Evolutionary conservation across 1,140 invertebrate genomes (phyloP).

Genomic region (Bombus confusus): DNA sequence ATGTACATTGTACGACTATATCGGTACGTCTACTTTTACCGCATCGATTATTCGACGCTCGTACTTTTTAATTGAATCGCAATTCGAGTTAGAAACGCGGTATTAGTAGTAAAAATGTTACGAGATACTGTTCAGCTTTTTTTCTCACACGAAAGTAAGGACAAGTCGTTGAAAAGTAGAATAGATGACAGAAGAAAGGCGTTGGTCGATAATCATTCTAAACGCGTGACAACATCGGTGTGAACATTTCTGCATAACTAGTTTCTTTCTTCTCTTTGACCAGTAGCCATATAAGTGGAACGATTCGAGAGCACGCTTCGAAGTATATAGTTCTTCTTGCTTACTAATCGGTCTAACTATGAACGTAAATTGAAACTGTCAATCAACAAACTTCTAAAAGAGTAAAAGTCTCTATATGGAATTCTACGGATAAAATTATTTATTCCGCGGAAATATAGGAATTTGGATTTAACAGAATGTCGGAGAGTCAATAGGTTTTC

Average conservation of each 20-base stretch:
- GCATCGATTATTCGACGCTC: neutral
- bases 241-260: neutral
- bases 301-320: neutral
- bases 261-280: neutral
- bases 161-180: neutral
- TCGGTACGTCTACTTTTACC: neutral
- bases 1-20: neutral
- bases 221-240: neutral
- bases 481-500: neutral
- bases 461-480: neutral
- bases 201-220: neutral
- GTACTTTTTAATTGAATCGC: too few relatives aligned
- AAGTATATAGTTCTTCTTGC: neutral
- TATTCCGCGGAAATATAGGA: neutral
- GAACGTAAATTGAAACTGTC: neutral
- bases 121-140: neutral
- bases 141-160: neutral
- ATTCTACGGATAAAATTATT: neutral
- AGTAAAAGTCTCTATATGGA: too few relatives aligned
- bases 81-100: too few relatives aligned
- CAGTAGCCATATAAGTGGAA: slow-evolving; percentile 22
- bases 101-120: neutral
- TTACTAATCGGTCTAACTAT: neutral
- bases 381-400: neutral
- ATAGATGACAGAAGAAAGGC: neutral